These are phyloP conservation scores for Cetoscarus ocellatus DNA, from an alignment of 2,797 vertebrate genomes.

Conservation along the genomic window DNA sequence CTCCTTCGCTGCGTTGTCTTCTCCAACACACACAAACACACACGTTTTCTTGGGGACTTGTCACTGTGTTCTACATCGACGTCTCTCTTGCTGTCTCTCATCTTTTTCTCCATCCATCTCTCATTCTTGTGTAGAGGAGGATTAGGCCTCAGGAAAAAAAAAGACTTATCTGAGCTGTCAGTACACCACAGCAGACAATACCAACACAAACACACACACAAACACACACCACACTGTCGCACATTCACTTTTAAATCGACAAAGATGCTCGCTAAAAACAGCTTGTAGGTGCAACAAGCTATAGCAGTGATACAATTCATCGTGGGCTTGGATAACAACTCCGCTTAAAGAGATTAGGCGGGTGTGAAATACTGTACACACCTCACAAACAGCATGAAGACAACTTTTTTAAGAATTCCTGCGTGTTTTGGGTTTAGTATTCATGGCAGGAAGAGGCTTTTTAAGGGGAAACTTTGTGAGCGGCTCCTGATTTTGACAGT, in stretches of 20 bases:
- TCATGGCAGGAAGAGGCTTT: slow-evolving; percentile 2
- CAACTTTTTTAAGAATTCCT: slow-evolving; percentile 3
- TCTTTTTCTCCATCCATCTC: slow-evolving; percentile 51
- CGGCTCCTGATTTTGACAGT: slow-evolving; percentile 18
- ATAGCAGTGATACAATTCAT: slow-evolving; percentile 41
- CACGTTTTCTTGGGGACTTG: slow-evolving; percentile 26
- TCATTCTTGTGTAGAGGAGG: slow-evolving; percentile 48
- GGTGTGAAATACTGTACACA: slow-evolving; percentile 34
- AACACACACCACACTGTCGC: slow-evolving; percentile 11
- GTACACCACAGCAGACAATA: slow-evolving; percentile 49
- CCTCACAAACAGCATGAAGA: slow-evolving; percentile 2
- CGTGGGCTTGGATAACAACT: slow-evolving; percentile 43
- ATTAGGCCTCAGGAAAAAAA: slow-evolving; percentile 65
- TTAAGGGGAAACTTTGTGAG: slow-evolving; percentile 16
- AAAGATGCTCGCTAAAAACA: slow-evolving; percentile 35
- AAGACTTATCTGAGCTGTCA: slow-evolving; percentile 59
- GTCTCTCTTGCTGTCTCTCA: slow-evolving; percentile 26
- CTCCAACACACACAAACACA: slow-evolving; percentile 14
- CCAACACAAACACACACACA: slow-evolving; percentile 6
- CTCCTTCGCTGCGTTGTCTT: slow-evolving; percentile 13
- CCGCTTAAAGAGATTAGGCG: slow-evolving; percentile 47
- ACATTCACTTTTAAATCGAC: slow-evolving; percentile 36
- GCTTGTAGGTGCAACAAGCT: slow-evolving; percentile 53
- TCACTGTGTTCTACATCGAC: slow-evolving; percentile 24
- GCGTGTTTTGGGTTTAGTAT: slow-evolving; percentile 4